Evolutionary conservation across 2,797 vertebrate species (phyloP), one percentile per base, ranked within the genome.

Genomic region (Phalloptychus januarius): DNA sequence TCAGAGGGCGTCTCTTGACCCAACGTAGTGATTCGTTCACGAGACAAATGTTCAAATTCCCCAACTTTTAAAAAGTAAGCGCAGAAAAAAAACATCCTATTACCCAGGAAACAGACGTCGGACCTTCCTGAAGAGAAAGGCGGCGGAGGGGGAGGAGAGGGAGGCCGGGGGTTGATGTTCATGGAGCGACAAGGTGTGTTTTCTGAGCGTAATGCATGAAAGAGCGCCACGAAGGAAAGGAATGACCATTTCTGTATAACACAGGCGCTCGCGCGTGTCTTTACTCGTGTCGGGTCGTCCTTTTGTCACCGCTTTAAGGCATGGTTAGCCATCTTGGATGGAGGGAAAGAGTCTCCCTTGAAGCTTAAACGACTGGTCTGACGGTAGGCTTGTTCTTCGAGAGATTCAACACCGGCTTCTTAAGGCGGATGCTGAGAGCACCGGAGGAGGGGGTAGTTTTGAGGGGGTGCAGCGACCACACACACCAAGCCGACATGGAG

Each of bases 1-100:
- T 84, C 87, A 90, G 91, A 87, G 84, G 78, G 65, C 80, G 88
- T 81, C 77, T 63, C 23, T 15, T 48, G 38, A 33, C 78, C 75
- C 63, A 90, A 87, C 85, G 92, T 92, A 91, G 81, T 90, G 83
- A 83, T 91, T 88, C 81, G 50, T 84, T 88, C 89, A 88, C 82
- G 86, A 89, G 86, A 91, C 87, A 81, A 81, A 84, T 84, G 85
- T 90, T 91, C 88, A 93, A 94, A 93, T 93, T 84, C 69, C 90
- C 88, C 79, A 89, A 90, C 89, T 94, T 80, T 93, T 88, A 93
- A 94, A 95, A 95, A 95, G 94, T 94, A 95, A 94, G 94, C 94
- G 95, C 93, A 93, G 93, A 94, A 94, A 95, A 93, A 94, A 94
- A 95, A 93, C 83, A 76, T 93, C 90, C 91, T 76, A 85, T 84